Evolutionary conservation across 2,888 invertebrate genomes (phyloP), one percentile per base, ranked within the genome.

Genomic region (Candidula unifasciata): DNA sequence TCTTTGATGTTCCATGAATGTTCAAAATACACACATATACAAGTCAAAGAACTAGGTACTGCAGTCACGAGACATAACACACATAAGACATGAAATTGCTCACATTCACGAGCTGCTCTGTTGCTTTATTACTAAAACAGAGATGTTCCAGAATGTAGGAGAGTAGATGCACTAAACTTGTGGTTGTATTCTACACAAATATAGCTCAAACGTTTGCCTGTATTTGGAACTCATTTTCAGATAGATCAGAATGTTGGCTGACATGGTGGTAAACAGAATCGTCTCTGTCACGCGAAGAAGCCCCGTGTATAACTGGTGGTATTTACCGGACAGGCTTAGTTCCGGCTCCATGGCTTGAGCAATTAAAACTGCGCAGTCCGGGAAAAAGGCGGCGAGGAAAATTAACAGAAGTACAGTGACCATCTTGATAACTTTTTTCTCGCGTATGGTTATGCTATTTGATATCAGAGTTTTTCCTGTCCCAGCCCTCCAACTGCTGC

Each of bases 401-500:
- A 35, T 78, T 2, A 60, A 6, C 21, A 24, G 37, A 27, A 78
- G 16, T 18, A 64, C 0, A 0, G n/a, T 64, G n/a, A 64, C 57
- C 35, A 64, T 37, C 27, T n/a, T 78, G 78, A 78, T 64, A n/a
- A 78, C 10, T n/a, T 60, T 60, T 10, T n/a, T 21, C n/a, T 78
- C 78, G 3, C 78, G 78, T 60, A n/a, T 78, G 35, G 64, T 24
- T 5, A 35, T 1, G 6, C 13, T 44, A 6, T 13, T 13, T 10
- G 44, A 44, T 24, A 24, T 37, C 35, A 35, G n/a, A 0, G n/a
- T 21, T 10, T n/a, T 21, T 13, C 8, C 24, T 35, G 33, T 3
- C 37, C 3, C 35, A 35, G n/a, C n/a, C n/a, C 35, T 37, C 64
- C 64, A 78, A 16, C 6, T 37, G 8, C 24, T 64, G 13, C 27